A percentile compares a stretch with the other conserved stretches of the same genome.
Evolutionary conservation across 1,140 invertebrate genomes (phyloP).

Genomic region (Laupala kohalensis): DNA sequence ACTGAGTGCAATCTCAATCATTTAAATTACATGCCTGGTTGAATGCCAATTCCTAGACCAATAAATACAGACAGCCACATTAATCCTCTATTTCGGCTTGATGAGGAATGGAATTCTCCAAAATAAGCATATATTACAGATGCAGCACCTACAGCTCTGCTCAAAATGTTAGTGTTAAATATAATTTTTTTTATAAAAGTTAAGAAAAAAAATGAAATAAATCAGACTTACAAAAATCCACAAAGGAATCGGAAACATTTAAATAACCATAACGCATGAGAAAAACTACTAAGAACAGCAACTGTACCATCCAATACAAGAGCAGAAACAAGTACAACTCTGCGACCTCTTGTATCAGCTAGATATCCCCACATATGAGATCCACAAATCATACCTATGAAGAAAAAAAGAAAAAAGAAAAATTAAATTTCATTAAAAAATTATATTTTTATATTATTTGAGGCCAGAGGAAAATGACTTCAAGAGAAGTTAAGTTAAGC

Average conservation of each 20-base stretch:
- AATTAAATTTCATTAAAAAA: not conserved
- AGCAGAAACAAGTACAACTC: conserved; percentile 60
- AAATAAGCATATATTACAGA: not conserved
- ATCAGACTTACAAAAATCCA: conserved; percentile 63
- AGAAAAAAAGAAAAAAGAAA: not conserved
- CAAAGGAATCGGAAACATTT: conserved; percentile 64
- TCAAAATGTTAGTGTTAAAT: not conserved
- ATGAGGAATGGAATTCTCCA: not conserved
- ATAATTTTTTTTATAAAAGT: not conserved
- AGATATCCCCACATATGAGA: conserved; percentile 82
- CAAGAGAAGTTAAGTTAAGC: no score
- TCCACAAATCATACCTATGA: conserved; percentile 72
- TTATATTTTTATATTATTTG: no score
- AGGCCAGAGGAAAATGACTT: no score
- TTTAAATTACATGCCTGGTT: not conserved
- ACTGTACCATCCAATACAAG: conserved; percentile 62
- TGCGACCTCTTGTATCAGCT: conserved; percentile 67
- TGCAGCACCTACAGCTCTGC: not conserved
- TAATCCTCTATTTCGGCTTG: not conserved
- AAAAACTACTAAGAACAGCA: conserved; percentile 58
- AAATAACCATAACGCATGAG: conserved; percentile 64
- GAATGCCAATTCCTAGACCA: not conserved
- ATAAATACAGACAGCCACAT: not conserved
- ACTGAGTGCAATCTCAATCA: not conserved
- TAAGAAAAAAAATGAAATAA: no score